Evolutionary conservation across 2,113 vertebrate genomes (phyloP), one percentile per base, ranked within the genome.

Genomic region (Cynopterus brachyotis): DNA sequence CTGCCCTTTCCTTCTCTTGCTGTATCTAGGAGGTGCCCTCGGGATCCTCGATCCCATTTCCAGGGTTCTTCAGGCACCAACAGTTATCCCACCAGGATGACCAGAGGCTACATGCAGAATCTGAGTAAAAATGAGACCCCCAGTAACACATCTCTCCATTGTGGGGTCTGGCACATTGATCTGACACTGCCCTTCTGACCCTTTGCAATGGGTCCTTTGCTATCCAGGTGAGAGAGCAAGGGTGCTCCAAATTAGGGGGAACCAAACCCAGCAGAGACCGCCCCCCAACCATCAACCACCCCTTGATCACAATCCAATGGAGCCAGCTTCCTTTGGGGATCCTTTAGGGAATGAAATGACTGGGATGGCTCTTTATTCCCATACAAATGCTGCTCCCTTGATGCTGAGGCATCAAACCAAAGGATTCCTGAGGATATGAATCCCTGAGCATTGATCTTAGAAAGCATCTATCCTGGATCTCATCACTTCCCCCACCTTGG

Each of bases 361-460:
- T 12, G 32, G n/a, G 15, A 6, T 5, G 72, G n/a, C n/a, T 26
- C 30, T 3, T n/a, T 53, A 0, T 53, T 40, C 30, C 47, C 55
- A 28, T 7, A 2, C n/a, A 17, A 15, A 55, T 5, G 26, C 95
- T 50, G 57, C 40, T 83, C 35, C 94, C 80, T 55, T 9, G 28
- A 73, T 8, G 80, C 67, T 12, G 30, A 94, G 88, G 73, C 76
- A 19, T 30, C 94, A 80, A 97, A 97, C 98, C 98, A 98, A 98
- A 98, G 98, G 98, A 97, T 97, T 92, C 78, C 84, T 0, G 0
- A 32, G 94, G 40, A 5, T 75, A 0, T 22, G 0, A 19, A 90
- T 80, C 89, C 42, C 3, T 9, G 67, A 73, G 15, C 53, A 19
- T 24, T 37, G 9, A 1, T 78, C 72, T 72, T 40, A 3, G 32